Evolutionary conservation across 2,888 invertebrate species (phyloP), one percentile per base, ranked within the genome.

Genomic region (Andricus quercusramuli): DNA sequence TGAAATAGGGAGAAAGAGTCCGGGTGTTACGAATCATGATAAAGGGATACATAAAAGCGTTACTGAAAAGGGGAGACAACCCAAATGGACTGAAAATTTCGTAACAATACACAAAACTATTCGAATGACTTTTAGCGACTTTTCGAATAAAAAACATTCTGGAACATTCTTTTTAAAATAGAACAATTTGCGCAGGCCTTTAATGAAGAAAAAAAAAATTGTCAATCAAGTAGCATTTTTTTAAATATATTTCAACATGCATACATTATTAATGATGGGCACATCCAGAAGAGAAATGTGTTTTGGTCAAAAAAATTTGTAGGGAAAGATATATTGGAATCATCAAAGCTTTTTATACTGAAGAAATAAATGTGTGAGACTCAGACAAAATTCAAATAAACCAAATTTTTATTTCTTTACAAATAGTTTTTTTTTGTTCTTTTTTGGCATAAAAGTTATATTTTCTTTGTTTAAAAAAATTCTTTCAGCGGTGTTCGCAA

Each of bases 81-180:
- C 32, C 32, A 74, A 56, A 74, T 74, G 74, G 74, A 22, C 74
- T 74, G 74, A 56, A 74, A 74, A 74, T 56, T 56, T 70, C 70
- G 70, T 70, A 25, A 70, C 51, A 29, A 56, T n/a, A 32, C 56
- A 13, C n/a, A 9, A 17, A 59, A 59, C 17, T 25, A n/a, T 74
- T 56, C n/a, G 8, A 13, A 32, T 56, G 56, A 56, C 51, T 56
- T 56, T 56, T 56, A 56, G 15, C 29, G 29, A 74, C 6, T 74
- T 56, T n/a, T 32, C n/a, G 11, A 32, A 37, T 74, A 56, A 37
- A 74, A 56, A 17, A 17, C 3, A 62, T 62, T 25, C 17, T 6
- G 2, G 4, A 25, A 62, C 4, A 3, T 62, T 62, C 4, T 25
- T 25, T 25, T n/a, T 2, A 56, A 56, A 56, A 9, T 56, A 56